Evolutionary conservation across 1,140 invertebrate species (phyloP).

Genomic region (Lasioglossum baleicum): DNA sequence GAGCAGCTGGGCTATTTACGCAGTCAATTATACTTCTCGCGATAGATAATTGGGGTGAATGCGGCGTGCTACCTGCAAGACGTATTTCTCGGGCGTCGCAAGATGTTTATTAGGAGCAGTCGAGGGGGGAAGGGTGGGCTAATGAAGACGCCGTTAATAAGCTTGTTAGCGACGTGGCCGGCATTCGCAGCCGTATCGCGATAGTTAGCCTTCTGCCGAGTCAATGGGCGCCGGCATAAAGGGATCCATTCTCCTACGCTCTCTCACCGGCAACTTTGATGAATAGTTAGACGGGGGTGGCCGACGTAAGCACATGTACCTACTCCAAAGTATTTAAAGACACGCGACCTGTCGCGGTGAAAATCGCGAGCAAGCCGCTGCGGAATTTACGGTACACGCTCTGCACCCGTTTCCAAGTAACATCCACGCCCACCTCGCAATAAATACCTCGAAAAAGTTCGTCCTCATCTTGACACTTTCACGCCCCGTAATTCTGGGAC

Average conservation of each 20-base stretch:
- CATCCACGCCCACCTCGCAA: background rate
- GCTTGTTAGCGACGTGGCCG: slow-evolving; percentile 34
- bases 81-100: slow-evolving; percentile 12
- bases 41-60: slow-evolving; percentile 10
- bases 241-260: background rate
- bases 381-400: background rate
- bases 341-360: slow-evolving; percentile 8
- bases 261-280: slow-evolving; percentile 16
- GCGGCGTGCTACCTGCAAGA: background rate
- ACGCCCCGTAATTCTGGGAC: background rate
- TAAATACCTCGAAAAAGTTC: background rate
- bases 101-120: slow-evolving; percentile 14
- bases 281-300: slow-evolving; percentile 33
- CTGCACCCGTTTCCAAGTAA: background rate
- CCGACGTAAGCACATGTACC: background rate
- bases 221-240: slow-evolving; percentile 31
- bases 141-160: slow-evolving; percentile 40
- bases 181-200: slow-evolving; percentile 3
- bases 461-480: background rate
- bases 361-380: slow-evolving; percentile 7
- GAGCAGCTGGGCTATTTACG: background rate
- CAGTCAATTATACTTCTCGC: background rate
- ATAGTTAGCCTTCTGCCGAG: slow-evolving; percentile 21
- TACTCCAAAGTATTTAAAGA: slow-evolving; percentile 18
- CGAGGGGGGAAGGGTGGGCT: background rate